These are phyloP conservation scores for Phortica variegata DNA, from an alignment of 1,140 invertebrate genomes.

Conservation along the genomic window DNA sequence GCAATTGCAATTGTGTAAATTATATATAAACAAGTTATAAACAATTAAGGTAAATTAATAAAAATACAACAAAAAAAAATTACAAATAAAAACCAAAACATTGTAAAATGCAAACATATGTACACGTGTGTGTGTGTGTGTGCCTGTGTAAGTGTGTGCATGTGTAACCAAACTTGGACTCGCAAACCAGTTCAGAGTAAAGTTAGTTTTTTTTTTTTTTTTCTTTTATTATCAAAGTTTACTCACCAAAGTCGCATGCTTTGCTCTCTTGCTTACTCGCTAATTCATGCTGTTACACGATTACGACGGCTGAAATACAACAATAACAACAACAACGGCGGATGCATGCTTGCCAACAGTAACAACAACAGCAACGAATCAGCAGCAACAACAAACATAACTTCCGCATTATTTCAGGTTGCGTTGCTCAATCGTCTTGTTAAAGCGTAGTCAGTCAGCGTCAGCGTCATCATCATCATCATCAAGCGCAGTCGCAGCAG, in stretches of 20 bases:
- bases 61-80: not conserved
- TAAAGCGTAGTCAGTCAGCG: no score
- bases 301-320: slow-evolving; percentile 32
- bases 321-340: not conserved
- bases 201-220: no score
- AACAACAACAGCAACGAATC: not conserved
- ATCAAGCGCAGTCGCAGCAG: slow-evolving; percentile 2
- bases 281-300: slow-evolving; percentile 20
- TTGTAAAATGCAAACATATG: not conserved
- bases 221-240: no score
- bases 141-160: no score
- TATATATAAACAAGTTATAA: slow-evolving; percentile 55
- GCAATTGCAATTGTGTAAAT: slow-evolving; percentile 22
- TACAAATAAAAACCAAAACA: no score
- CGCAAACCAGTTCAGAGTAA: slow-evolving; percentile 29
- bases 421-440: slow-evolving; percentile 10
- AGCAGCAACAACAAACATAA: slow-evolving; percentile 23
- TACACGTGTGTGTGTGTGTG: no score
- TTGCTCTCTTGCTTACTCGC: slow-evolving; percentile 22
- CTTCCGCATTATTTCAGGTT: slow-evolving; percentile 44
- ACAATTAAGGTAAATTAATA: slow-evolving; percentile 22
- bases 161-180: no score
- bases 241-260: not conserved
- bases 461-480: slow-evolving; percentile 10
- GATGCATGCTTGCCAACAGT: slow-evolving; percentile 25